Base-by-base conservation (phyloP, 2,113 vertebrate species). In the Mohoua ochrocephala region DNA sequence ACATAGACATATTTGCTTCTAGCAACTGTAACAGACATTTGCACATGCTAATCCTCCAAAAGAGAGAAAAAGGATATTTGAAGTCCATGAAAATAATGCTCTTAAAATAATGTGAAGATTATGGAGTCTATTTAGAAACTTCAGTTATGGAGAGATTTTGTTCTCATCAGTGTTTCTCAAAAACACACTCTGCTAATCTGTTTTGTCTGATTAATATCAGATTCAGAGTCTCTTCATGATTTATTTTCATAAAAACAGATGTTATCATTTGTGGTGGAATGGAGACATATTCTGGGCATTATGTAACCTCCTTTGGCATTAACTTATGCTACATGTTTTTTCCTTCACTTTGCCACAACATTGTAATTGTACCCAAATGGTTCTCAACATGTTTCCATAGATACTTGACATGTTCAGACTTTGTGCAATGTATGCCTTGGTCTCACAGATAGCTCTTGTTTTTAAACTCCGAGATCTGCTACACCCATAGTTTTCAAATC, bases 191-290 rank as follows among this genome's bases (percentile, higher is more conserved):
- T 80, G 11, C 89, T 90, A 75, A 91, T 90, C 65, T 85, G 84
- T 69, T 93, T 82, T 89, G 79, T 84, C 69, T 93, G 81, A 96
- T 93, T 77, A 76, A 78, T 71, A 80, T 93, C 81, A 78, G 63
- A 93, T 95, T 90, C 73, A 54, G 68, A 92, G 57, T 84, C 71
- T 79, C 64, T 79, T 59, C 24, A 19, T 88, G 28, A 75, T 79
- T 91, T 84, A 86, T 96, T 96, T 87, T 89, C 39, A 30, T 57
- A 89, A 76, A 87, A 97, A 81, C 97, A 96, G 93, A 96, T 97
- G 92, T 97, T 97, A 97, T 85, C 54, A 1, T 95, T 96, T 93
- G 79, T 94, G 70, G 74, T 91, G 45, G 45, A 89, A 87, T 76
- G 70, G 77, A 97, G 85, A 93, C 85, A 91, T 96, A 68, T 42